Conservation (phyloP, 2,113 vertebrate genomes). For the Syngnathus typhle region DNA sequence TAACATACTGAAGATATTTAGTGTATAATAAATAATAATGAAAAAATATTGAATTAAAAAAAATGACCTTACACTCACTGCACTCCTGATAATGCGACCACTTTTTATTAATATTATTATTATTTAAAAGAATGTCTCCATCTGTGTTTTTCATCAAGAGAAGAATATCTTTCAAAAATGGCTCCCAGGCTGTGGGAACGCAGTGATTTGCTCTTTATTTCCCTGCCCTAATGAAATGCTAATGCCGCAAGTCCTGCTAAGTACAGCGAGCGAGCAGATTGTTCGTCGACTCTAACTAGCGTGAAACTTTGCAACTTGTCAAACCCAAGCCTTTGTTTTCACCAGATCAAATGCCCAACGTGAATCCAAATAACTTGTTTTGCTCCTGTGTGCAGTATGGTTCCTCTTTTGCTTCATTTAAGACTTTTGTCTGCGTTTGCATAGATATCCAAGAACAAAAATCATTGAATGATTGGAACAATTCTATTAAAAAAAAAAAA, state of each 20-base stretch:
- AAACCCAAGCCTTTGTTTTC: neutral
- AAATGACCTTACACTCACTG: too few relatives aligned
- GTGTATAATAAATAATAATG: too few relatives aligned
- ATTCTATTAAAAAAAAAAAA: neutral
- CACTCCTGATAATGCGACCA: too few relatives aligned
- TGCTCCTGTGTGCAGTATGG: neutral
- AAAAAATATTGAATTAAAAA: too few relatives aligned
- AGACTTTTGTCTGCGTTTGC: neutral
- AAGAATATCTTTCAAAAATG: constrained; percentile 2
- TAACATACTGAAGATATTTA: too few relatives aligned
- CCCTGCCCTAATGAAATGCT: constrained; percentile 54
- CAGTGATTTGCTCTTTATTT: constrained; percentile 49
- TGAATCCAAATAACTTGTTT: neutral
- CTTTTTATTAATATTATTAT: too few relatives aligned
- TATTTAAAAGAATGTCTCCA: too few relatives aligned
- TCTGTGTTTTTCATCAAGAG: too few relatives aligned
- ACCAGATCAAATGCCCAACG: neutral
- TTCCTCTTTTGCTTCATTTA: neutral
- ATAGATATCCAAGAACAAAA: neutral
- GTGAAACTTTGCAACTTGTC: neutral
- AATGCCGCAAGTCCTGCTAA: constrained; percentile 35
- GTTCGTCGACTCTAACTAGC: neutral
- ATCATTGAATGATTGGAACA: neutral
- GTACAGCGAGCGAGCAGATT: constrained; percentile 16
- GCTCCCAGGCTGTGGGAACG: constrained; percentile 30